phyloP scores from a whole-genome alignment of 2,797 vertebrate genomes.

The Semaprochilodus insignis region DNA sequence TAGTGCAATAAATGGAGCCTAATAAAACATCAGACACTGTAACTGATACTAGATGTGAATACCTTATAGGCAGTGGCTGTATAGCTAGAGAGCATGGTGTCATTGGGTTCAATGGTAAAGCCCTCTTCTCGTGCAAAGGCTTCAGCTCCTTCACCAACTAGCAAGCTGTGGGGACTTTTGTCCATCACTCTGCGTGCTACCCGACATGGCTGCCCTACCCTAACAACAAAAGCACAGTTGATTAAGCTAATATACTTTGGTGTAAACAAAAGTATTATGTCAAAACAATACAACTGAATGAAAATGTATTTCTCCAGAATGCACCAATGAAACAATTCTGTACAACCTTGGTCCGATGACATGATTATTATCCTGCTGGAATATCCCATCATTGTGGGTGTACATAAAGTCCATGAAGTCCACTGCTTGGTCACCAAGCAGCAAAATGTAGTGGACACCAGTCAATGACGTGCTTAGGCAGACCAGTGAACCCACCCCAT shows the following conservation, averaged over 20 bases:
- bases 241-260: neutral
- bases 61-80: slow-evolving; percentile 65
- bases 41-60: slow-evolving; percentile 19
- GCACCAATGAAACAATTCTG: too few relatives aligned
- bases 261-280: neutral
- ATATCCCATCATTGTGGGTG: too few relatives aligned
- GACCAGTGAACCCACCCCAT: too few relatives aligned
- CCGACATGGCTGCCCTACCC: slow-evolving; percentile 43
- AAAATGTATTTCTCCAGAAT: too few relatives aligned
- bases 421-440: too few relatives aligned
- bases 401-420: too few relatives aligned
- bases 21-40: neutral
- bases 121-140: slow-evolving; percentile 60
- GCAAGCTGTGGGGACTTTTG: slow-evolving; percentile 59
- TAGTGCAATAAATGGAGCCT: neutral
- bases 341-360: too few relatives aligned
- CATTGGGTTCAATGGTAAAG: slow-evolving; percentile 61
- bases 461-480: too few relatives aligned
- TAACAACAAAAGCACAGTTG: slow-evolving; percentile 38
- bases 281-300: too few relatives aligned
- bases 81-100: slow-evolving; percentile 58
- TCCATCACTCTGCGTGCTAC: slow-evolving; percentile 62
- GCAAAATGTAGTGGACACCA: too few relatives aligned
- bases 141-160: slow-evolving; percentile 62
- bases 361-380: too few relatives aligned